Base-by-base conservation (phyloP, 1,140 invertebrate species). In the Agraylea sexmaculata region DNA sequence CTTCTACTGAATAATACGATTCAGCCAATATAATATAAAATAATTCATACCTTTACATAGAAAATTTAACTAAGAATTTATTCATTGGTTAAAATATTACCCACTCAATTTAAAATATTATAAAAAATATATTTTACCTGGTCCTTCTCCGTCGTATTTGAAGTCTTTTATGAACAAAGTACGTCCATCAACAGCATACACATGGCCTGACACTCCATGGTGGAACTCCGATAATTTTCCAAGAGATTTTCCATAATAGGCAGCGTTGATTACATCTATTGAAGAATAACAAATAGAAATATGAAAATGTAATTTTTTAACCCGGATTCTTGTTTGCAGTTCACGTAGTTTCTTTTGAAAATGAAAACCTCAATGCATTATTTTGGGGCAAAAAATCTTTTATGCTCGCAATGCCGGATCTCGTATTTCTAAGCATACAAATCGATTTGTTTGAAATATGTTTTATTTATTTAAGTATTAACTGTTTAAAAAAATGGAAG, bases 81-180 rank as follows among this genome's bases (percentile, higher is more conserved):
- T 31, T 13, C 7, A 31, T 31, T 8, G 28, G 15, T 29, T 29
- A 15, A 11, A 3, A 29, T 20, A 34, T 18, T 19, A 20, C 17
- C 13, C 17, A 3, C 8, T 34, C 12, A 20, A 19, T 18, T 34
- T 4, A 11, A 11, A 15, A 21, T 22, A 15, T 37, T 37, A 17
- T 16, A 16, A 11, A 37, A n/a, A n/a, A n/a, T n/a, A n/a, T n/a
- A n/a, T n/a, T n/a, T 64, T 59, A 88, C 85, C 81, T 61, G 87
- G 87, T 33, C 84, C 88, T 59, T 83, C 76, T 42, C 88, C 87
- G 53, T 92, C 87, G 54, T 91, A 92, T 13, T 73, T 81, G 56
- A 91, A 89, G 59, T 83, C 80, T 58, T 86, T 81, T 48, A 93
- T 75, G 65, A 85, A 85, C 22, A 93, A 58, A 22, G 87, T 91